Conservation (phyloP, 2,888 invertebrate genomes). For the Sussaba pulchella region DNA sequence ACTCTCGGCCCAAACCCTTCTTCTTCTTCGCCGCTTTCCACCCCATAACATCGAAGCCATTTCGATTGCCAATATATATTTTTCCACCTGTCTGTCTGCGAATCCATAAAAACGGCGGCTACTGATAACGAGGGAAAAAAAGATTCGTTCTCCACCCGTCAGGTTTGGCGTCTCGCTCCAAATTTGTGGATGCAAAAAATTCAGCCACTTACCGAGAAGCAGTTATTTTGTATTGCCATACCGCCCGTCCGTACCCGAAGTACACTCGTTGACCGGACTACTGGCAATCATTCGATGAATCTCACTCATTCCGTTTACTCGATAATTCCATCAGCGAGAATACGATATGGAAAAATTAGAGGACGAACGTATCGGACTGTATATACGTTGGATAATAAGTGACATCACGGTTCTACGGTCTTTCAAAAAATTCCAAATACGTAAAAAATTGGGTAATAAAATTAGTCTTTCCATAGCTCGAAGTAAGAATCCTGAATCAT, state of each 20-base stretch:
- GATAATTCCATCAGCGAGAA: conserved; percentile 52
- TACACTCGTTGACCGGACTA: conserved; percentile 13
- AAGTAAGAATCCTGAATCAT: too few relatives aligned
- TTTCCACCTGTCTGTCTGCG: neutral
- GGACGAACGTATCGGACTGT: neutral
- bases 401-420: too few relatives aligned
- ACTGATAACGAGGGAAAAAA: too few relatives aligned
- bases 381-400: too few relatives aligned
- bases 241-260: too few relatives aligned
- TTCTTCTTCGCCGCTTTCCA: neutral
- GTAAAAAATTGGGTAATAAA: too few relatives aligned
- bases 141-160: too few relatives aligned
- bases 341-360: conserved; percentile 3
- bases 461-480: too few relatives aligned
- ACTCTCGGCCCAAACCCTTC: neutral
- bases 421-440: too few relatives aligned
- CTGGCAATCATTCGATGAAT: conserved; percentile 49
- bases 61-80: conserved; percentile 1
- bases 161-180: too few relatives aligned
- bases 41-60: neutral
- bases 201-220: neutral
- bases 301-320: too few relatives aligned
- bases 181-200: neutral
- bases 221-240: too few relatives aligned
- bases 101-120: neutral